phyloP scores from a whole-genome alignment of 2,888 invertebrate genomes.

The Oscheius sp. region DNA sequence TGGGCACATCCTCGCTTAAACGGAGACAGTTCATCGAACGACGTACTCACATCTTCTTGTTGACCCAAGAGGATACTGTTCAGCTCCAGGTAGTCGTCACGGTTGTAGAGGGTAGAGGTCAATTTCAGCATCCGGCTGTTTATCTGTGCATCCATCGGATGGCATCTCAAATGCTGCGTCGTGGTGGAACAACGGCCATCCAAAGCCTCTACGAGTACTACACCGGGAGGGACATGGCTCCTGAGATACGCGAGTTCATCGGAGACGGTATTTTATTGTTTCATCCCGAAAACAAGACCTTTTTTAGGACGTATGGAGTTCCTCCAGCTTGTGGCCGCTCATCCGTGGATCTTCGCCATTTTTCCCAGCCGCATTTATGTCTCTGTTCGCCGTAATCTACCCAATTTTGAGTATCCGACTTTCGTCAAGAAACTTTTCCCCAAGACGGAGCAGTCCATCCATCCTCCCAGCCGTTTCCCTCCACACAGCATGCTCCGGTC shows the following conservation, averaged over 20 bases:
- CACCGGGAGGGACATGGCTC: conserved; percentile 58
- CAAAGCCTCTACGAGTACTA: conserved; percentile 71
- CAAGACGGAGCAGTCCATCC: conserved; percentile 15
- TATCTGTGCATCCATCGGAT: conserved; percentile 67
- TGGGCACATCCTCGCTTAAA: conserved; percentile 71
- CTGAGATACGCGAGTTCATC: conserved; percentile 64
- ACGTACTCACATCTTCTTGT: conserved; percentile 71
- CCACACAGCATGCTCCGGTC: conserved; percentile 28
- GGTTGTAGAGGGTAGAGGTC: too few species aligned
- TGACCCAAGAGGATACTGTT: conserved; percentile 64
- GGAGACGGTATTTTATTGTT: conserved; percentile 56
- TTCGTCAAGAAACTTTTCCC: conserved; percentile 61
- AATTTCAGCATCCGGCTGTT: conserved; percentile 67
- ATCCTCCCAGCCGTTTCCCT: conserved; percentile 15
- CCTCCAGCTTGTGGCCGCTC: conserved; percentile 64
- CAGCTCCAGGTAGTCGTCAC: conserved; percentile 55
- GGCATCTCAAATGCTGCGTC: conserved; percentile 65
- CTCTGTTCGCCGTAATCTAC: conserved; percentile 70
- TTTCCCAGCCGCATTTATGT: conserved; percentile 72
- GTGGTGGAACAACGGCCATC: conserved; percentile 71
- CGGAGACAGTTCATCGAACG: conserved; percentile 73
- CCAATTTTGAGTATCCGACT: conserved; percentile 68
- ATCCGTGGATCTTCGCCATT: conserved; percentile 72
- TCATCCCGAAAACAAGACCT: background rate
- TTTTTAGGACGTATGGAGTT: conserved; percentile 56